These are phyloP conservation scores for Artemia sinica DNA, from an alignment of 2,888 invertebrate genomes.

Conservation along the genomic window DNA sequence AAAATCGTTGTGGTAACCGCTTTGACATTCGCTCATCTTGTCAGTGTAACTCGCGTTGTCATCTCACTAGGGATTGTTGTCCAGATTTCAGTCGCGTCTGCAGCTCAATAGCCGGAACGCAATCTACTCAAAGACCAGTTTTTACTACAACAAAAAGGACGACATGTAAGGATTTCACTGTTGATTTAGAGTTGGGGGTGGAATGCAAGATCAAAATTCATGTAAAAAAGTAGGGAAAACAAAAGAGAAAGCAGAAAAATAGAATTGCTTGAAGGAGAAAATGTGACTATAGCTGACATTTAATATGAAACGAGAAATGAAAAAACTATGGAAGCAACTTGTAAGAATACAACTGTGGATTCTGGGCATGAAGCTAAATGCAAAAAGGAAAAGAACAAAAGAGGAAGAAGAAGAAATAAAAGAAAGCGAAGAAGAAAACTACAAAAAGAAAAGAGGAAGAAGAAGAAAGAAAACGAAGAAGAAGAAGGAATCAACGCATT, in stretches of 20 bases:
- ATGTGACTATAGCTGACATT: too few species aligned
- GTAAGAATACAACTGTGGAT: too few species aligned
- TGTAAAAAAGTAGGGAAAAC: too few species aligned
- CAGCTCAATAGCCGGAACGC: not conserved
- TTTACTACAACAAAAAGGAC: not conserved
- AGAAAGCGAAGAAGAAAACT: too few species aligned
- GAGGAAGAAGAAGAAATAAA: too few species aligned
- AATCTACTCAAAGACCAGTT: not conserved
- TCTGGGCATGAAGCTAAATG: too few species aligned
- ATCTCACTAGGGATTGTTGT: conserved; percentile 6
- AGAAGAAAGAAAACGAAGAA: too few species aligned
- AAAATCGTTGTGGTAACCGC: conserved; percentile 1
- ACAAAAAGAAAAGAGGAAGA: too few species aligned
- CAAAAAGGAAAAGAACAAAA: too few species aligned
- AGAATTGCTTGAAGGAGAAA: not conserved
- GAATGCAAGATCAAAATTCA: not conserved
- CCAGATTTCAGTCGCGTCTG: not conserved
- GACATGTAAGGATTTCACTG: not conserved
- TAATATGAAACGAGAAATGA: too few species aligned
- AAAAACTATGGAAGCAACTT: too few species aligned
- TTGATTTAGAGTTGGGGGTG: not conserved
- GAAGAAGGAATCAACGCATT: too few species aligned
- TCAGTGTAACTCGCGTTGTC: conserved; percentile 3
- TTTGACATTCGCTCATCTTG: not conserved
- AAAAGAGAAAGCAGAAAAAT: not conserved